Conservation (phyloP, 2,113 vertebrate genomes). For the Onychorhynchus coronatus region DNA sequence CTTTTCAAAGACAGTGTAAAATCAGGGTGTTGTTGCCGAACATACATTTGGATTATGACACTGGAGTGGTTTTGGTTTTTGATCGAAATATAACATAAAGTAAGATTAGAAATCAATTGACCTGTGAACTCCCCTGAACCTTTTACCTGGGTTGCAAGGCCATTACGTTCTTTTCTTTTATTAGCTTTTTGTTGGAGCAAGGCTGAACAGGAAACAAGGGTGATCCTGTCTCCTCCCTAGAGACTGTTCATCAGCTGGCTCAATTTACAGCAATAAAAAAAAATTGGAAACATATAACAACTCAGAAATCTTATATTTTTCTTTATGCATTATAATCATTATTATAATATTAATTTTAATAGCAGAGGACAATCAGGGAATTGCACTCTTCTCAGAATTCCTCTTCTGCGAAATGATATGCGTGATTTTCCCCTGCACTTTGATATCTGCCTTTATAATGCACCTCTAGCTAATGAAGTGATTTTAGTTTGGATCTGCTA, state of each 20-base stretch:
- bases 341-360: background rate
- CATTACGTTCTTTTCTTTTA: conserved; percentile 89
- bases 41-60: background rate
- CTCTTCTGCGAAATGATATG: background rate
- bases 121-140: conserved; percentile 74
- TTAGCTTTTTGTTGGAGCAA: conserved; percentile 82
- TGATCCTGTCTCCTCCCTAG: conserved; percentile 75
- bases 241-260: conserved; percentile 87
- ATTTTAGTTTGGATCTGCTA: background rate
- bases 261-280: conserved; percentile 81
- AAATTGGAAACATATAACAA: background rate
- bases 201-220: conserved; percentile 80
- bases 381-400: background rate
- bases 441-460: background rate
- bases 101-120: conserved; percentile 70
- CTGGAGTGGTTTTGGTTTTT: background rate
- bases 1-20: background rate
- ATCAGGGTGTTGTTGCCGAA: background rate
- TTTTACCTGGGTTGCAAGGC: conserved; percentile 80
- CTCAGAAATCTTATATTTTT: conserved; percentile 24
- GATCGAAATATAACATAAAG: conserved; percentile 51
- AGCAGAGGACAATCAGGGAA: background rate
- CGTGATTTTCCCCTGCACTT: background rate
- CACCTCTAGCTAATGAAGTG: background rate
- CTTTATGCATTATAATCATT: background rate